Evolutionary conservation across 1,140 invertebrate species (phyloP).

Genomic region (Macrobrachium nipponense): DNA sequence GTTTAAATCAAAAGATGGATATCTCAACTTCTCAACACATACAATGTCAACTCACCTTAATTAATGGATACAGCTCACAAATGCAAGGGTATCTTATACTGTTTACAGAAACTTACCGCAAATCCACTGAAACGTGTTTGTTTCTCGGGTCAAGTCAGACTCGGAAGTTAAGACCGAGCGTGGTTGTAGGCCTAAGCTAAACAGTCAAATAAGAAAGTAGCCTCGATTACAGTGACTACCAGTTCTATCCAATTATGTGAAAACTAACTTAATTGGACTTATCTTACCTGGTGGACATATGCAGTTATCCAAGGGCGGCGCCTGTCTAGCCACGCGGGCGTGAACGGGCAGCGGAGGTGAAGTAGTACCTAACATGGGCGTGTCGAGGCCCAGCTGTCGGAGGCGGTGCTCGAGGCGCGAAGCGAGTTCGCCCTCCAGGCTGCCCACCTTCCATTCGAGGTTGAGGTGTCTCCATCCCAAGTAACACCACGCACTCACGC

Average conservation of each 20-base stretch:
- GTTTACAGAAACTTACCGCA: no score
- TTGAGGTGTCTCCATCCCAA: conserved; percentile 44
- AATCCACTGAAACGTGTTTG: no score
- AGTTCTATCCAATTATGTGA: not conserved
- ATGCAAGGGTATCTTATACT: no score
- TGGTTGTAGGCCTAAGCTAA: no score
- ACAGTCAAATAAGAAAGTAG: no score
- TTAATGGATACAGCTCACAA: no score
- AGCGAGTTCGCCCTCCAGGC: conserved; percentile 44
- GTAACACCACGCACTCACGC: conserved; percentile 34
- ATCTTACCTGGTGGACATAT: conserved; percentile 46
- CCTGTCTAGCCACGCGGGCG: conserved; percentile 38
- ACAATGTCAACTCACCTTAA: no score
- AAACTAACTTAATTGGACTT: not conserved
- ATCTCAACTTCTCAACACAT: no score
- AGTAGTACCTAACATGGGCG: not conserved
- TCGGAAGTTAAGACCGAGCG: no score
- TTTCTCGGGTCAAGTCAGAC: no score
- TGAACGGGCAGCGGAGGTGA: conserved; percentile 13
- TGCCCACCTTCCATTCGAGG: conserved; percentile 45
- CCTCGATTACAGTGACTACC: not conserved
- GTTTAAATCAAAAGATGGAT: no score
- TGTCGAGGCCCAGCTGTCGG: conserved; percentile 38
- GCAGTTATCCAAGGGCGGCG: conserved; percentile 25
- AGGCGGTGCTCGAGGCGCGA: conserved; percentile 44